Evolutionary conservation across 2,888 invertebrate species (phyloP).

Genomic region (Phorcus lineatus): DNA sequence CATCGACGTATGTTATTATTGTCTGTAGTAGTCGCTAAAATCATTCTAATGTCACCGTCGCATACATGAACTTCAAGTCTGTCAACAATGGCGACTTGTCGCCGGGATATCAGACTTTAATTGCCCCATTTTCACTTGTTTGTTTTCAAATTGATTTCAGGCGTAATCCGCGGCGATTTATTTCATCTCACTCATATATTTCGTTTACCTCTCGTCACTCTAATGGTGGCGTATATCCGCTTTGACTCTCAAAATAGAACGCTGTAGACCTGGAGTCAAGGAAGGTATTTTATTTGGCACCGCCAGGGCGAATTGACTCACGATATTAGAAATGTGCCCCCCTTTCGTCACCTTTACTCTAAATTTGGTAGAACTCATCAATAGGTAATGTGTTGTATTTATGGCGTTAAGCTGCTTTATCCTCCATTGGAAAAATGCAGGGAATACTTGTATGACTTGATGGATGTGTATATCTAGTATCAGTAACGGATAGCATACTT

Average conservation of each 20-base stretch:
- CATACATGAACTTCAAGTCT: not conserved
- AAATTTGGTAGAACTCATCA: too few species aligned
- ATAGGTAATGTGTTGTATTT: too few species aligned
- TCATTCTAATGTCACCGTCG: not conserved
- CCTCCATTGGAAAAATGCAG: too few species aligned
- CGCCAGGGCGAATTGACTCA: too few species aligned
- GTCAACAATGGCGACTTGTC: slow-evolving; percentile 28
- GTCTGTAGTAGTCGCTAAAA: not conserved
- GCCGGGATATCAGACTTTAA: slow-evolving; percentile 13
- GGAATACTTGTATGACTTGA: too few species aligned
- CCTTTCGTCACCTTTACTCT: too few species aligned
- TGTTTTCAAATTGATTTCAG: slow-evolving; percentile 29
- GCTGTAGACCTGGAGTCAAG: too few species aligned
- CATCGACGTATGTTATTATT: not conserved
- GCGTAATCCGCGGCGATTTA: slow-evolving; percentile 15
- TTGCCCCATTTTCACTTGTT: slow-evolving; percentile 19
- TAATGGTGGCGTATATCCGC: not conserved
- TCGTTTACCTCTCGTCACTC: not conserved
- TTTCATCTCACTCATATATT: not conserved
- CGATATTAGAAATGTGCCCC: too few species aligned
- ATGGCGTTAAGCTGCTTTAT: too few species aligned
- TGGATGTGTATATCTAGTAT: too few species aligned
- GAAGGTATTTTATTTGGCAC: too few species aligned
- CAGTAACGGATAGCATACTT: too few species aligned
- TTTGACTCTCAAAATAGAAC: not conserved